Evolutionary conservation across 2,797 vertebrate species (phyloP).

Genomic region (Danio kyathit): DNA sequence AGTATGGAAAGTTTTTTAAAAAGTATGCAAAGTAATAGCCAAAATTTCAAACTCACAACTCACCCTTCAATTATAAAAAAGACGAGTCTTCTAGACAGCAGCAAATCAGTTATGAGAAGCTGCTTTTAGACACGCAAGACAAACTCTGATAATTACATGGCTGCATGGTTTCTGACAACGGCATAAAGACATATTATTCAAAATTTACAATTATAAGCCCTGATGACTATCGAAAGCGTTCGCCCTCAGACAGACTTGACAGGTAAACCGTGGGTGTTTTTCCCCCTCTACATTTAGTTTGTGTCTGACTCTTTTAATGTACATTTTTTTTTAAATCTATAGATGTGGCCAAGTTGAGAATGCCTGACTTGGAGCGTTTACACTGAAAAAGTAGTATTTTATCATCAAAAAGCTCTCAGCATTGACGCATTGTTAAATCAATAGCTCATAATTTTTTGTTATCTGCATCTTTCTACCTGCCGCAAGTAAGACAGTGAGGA

Average conservation of each 20-base stretch:
- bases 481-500: not conserved
- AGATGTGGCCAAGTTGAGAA: not conserved
- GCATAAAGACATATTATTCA: constrained; percentile 29
- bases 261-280: constrained; percentile 2
- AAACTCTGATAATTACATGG: constrained; percentile 33
- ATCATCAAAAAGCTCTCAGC: not conserved
- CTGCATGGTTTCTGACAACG: constrained; percentile 25
- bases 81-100: constrained; percentile 5
- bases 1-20: no score
- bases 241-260: not conserved
- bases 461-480: constrained; percentile 26
- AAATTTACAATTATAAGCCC: constrained; percentile 1
- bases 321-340: not conserved
- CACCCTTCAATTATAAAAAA: constrained; percentile 38
- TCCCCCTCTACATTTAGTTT: not conserved
- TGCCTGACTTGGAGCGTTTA: not conserved
- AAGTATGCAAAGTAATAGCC: not conserved
- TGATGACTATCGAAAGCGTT: constrained; percentile 32
- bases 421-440: not conserved
- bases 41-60: constrained; percentile 27
- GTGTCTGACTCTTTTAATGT: not conserved
- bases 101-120: constrained; percentile 17
- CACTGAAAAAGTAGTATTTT: not conserved
- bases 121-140: constrained; percentile 29
- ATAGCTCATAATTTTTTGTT: not conserved